phyloP scores from a whole-genome alignment of 2,113 vertebrate genomes.

The Gymnocephalus cernua region DNA sequence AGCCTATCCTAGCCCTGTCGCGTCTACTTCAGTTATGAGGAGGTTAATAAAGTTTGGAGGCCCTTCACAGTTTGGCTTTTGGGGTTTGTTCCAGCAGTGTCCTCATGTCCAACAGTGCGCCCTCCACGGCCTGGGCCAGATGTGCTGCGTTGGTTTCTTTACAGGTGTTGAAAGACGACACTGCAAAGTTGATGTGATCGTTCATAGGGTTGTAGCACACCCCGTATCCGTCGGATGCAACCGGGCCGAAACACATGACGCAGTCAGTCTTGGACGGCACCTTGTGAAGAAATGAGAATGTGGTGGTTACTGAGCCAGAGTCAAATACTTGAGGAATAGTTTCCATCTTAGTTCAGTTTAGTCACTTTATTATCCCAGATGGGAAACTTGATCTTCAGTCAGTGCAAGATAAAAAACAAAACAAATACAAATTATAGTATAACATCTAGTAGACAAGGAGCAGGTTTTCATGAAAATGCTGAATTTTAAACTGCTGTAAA shows the following conservation, averaged over 20 bases:
- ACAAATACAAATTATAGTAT: too few species aligned
- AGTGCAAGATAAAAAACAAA: too few species aligned
- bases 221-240: slow-evolving; percentile 93
- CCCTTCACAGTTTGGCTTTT: slow-evolving; percentile 89
- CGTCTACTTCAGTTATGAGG: not conserved
- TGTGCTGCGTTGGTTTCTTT: slow-evolving; percentile 86
- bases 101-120: slow-evolving; percentile 90
- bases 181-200: slow-evolving; percentile 92
- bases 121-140: slow-evolving; percentile 87
- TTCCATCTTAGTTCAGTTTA: not conserved
- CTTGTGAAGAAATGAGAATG: slow-evolving; percentile 68
- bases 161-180: slow-evolving; percentile 94
- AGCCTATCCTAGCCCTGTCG: too few species aligned
- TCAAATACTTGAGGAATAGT: not conserved
- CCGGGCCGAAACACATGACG: slow-evolving; percentile 96
- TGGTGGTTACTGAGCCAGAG: not conserved
- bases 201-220: slow-evolving; percentile 98
- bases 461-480: too few species aligned
- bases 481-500: too few species aligned
- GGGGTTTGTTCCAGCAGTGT: slow-evolving; percentile 88
- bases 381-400: too few species aligned
- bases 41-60: not conserved
- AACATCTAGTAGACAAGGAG: too few species aligned
- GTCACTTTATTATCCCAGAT: too few species aligned
- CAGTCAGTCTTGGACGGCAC: slow-evolving; percentile 96